A percentile compares a stretch with the other conserved stretches of the same genome.
Conservation (phyloP, 2,113 vertebrate genomes). For the Elachura formosa region DNA sequence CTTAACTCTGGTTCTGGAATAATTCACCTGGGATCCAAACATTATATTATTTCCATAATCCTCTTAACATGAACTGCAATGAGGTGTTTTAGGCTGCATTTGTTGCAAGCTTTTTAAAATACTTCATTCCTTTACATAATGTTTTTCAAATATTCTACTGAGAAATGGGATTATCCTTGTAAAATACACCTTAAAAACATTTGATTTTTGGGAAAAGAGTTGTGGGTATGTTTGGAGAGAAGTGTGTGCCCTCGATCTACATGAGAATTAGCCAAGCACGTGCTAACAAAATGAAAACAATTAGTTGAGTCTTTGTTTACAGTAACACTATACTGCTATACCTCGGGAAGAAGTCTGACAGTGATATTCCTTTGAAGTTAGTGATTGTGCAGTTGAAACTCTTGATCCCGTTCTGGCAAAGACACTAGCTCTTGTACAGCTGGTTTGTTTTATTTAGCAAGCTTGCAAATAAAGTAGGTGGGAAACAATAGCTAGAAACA, state of each 20-base stretch:
- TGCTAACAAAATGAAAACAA: background rate
- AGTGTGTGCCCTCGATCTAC: fast-evolving
- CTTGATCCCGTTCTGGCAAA: background rate
- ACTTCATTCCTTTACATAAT: background rate
- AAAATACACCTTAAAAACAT: background rate
- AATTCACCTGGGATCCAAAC: background rate
- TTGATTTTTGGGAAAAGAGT: background rate
- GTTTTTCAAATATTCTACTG: background rate
- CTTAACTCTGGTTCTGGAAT: background rate
- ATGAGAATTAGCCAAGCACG: background rate
- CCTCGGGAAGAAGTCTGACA: background rate
- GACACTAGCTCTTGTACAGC: background rate
- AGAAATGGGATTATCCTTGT: background rate
- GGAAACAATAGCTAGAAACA: constrained; percentile 39
- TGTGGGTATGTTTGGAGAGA: background rate
- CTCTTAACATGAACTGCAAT: background rate
- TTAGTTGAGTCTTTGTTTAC: background rate
- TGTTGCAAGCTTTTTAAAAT: background rate
- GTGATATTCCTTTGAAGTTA: background rate
- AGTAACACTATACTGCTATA: background rate
- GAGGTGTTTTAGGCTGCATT: background rate
- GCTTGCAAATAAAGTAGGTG: constrained; percentile 16
- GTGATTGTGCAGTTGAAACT: background rate
- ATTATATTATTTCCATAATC: background rate
- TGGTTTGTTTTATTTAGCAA: constrained; percentile 28